Conservation (phyloP, 2,888 invertebrate genomes). For the Deilephila elpenor region DNA sequence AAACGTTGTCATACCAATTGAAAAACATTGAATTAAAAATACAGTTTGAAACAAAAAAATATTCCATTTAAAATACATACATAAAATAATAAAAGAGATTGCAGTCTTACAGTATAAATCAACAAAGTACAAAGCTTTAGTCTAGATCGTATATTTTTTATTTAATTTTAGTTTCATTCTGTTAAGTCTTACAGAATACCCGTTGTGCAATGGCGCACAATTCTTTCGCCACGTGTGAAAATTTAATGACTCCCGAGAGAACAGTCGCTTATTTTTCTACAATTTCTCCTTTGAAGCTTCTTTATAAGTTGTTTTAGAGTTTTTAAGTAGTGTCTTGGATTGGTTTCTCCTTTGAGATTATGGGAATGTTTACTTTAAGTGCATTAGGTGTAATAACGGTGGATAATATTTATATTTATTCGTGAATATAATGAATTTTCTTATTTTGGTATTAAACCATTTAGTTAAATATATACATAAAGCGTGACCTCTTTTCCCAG, state of each 20-base stretch:
- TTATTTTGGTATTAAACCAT: too few relatives aligned
- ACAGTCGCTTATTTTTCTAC: slow-evolving; percentile 47
- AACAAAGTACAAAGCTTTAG: neutral
- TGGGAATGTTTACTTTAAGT: neutral
- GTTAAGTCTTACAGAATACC: slow-evolving; percentile 7
- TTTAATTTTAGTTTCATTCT: slow-evolving; percentile 2
- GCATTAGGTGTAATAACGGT: neutral
- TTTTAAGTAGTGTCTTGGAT: slow-evolving; percentile 21
- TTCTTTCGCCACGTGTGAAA: slow-evolving; percentile 56
- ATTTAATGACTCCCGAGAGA: slow-evolving; percentile 53
- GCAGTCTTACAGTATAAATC: too few relatives aligned
- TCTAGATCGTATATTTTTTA: neutral
- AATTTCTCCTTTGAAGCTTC: slow-evolving; percentile 31
- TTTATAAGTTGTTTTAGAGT: slow-evolving; percentile 28
- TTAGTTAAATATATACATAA: too few relatives aligned
- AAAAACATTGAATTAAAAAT: neutral
- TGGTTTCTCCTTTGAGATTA: neutral
- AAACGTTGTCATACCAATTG: too few relatives aligned
- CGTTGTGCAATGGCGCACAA: slow-evolving; percentile 31
- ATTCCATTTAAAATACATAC: too few relatives aligned
- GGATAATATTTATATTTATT: neutral
- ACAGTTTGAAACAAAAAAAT: neutral
- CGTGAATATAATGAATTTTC: too few relatives aligned
- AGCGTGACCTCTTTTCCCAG: too few relatives aligned
- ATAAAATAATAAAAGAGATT: too few relatives aligned